phyloP scores from a whole-genome alignment of 2,888 invertebrate species.

The Leuctra nigra region DNA sequence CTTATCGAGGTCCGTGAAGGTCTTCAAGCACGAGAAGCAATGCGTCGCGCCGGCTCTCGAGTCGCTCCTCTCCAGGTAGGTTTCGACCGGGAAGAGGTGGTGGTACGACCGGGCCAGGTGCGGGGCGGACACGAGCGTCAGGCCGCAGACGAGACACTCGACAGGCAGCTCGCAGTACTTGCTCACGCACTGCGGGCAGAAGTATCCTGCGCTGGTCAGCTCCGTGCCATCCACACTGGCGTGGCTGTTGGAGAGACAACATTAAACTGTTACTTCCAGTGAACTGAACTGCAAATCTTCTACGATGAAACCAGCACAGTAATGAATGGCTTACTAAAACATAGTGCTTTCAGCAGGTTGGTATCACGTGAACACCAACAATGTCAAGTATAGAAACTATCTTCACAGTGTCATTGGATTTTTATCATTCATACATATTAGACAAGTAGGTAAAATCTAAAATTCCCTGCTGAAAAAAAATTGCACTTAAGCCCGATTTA shows the following conservation, averaged over 20 bases:
- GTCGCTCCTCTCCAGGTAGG: constrained; percentile 62
- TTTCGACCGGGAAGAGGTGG: constrained; percentile 89
- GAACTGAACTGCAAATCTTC: too few species aligned
- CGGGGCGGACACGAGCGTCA: constrained; percentile 95
- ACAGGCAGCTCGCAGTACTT: constrained; percentile 98
- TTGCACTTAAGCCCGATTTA: too few species aligned
- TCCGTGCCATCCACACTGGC: not conserved
- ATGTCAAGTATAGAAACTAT: too few species aligned
- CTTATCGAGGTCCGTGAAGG: constrained; percentile 62
- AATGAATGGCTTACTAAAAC: too few species aligned
- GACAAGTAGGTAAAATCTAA: too few species aligned
- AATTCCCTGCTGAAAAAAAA: too few species aligned
- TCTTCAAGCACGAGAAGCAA: constrained; percentile 71
- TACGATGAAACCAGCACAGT: too few species aligned
- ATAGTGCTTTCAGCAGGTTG: too few species aligned
- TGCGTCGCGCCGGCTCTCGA: constrained; percentile 45
- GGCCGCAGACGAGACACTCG: constrained; percentile 91
- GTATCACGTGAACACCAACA: too few species aligned
- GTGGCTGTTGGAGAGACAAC: not conserved
- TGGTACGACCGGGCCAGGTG: constrained; percentile 97
- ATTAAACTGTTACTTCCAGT: not conserved
- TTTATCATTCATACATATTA: too few species aligned
- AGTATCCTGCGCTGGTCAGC: constrained; percentile 64
- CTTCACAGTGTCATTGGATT: too few species aligned
- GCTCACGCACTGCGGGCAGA: constrained; percentile 93